Evolutionary conservation across 2,113 vertebrate genomes (phyloP).

Genomic region (Pseudorectes ferrugineus): DNA sequence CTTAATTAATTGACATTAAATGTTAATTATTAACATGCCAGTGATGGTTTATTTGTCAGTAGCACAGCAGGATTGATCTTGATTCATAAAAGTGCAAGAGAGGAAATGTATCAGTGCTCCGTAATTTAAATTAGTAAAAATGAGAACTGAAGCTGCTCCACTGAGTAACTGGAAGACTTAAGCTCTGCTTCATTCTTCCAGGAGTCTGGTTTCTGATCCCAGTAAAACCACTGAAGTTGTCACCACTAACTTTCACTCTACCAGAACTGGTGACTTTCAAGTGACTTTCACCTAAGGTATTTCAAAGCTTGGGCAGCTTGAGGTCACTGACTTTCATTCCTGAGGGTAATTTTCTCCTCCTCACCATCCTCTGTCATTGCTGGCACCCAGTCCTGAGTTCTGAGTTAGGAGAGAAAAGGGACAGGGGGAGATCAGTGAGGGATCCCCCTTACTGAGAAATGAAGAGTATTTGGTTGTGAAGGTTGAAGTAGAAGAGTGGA

Average conservation of each 20-base stretch:
- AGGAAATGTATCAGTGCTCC: not conserved
- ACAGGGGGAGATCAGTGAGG: not conserved
- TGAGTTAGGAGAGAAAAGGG: not conserved
- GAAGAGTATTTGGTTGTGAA: not conserved
- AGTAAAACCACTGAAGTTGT: not conserved
- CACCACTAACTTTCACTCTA: not conserved
- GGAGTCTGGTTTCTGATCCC: not conserved
- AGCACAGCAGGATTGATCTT: not conserved
- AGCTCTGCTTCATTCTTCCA: not conserved
- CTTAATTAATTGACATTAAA: not conserved
- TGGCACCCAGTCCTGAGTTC: not conserved
- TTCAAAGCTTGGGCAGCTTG: not conserved
- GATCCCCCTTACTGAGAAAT: not conserved
- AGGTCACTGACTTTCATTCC: not conserved
- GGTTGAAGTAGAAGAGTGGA: not conserved
- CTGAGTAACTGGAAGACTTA: not conserved
- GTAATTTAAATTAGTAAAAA: not conserved
- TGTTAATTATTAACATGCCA: not conserved
- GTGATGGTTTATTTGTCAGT: not conserved
- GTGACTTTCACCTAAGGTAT: not conserved
- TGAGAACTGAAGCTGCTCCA: not conserved
- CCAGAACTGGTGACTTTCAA: not conserved
- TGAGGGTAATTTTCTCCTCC: not conserved
- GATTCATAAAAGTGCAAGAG: not conserved
- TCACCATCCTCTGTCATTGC: not conserved